Conservation (phyloP, 2,888 invertebrate species). For the Caenorhabditis imperialis region DNA sequence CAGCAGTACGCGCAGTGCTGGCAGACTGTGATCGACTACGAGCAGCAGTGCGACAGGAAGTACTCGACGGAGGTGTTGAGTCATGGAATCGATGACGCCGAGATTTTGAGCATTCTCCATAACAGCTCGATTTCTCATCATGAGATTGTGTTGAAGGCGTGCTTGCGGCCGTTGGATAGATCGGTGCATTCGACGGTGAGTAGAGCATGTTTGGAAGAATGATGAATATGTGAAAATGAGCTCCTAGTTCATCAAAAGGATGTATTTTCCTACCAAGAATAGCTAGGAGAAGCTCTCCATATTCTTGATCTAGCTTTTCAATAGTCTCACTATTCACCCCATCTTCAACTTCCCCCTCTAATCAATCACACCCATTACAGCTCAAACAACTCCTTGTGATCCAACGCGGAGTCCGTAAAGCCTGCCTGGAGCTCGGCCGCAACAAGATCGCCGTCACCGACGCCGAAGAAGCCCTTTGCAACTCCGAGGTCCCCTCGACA, state of each 20-base stretch:
- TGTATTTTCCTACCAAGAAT: too few relatives aligned
- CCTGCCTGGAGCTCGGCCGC: constrained; percentile 63
- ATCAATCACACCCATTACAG: constrained; percentile 49
- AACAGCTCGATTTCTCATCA: constrained; percentile 61
- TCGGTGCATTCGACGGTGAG: constrained; percentile 57
- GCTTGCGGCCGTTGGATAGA: constrained; percentile 60
- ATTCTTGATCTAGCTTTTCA: too few relatives aligned
- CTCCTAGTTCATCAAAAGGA: not conserved
- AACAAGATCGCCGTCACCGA: constrained; percentile 58
- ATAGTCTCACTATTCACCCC: not conserved
- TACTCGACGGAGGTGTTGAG: constrained; percentile 59
- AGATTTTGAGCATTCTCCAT: constrained; percentile 56
- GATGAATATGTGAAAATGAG: not conserved
- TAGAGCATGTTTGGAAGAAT: too few relatives aligned
- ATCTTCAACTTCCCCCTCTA: not conserved
- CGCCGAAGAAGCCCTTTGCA: constrained; percentile 47
- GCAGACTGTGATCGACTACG: constrained; percentile 58
- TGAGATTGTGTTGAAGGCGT: constrained; percentile 62
- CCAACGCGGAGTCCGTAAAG: constrained; percentile 61
- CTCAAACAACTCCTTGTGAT: constrained; percentile 63
- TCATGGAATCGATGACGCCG: constrained; percentile 64
- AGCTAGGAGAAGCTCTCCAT: too few relatives aligned
- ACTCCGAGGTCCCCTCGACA: constrained; percentile 49
- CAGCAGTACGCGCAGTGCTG: constrained; percentile 58
- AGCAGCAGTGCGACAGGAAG: constrained; percentile 60